These are phyloP conservation scores for Patiria pectinifera DNA, from an alignment of 53 echinoderm and acorn worm genomes.

Conservation along the genomic window DNA sequence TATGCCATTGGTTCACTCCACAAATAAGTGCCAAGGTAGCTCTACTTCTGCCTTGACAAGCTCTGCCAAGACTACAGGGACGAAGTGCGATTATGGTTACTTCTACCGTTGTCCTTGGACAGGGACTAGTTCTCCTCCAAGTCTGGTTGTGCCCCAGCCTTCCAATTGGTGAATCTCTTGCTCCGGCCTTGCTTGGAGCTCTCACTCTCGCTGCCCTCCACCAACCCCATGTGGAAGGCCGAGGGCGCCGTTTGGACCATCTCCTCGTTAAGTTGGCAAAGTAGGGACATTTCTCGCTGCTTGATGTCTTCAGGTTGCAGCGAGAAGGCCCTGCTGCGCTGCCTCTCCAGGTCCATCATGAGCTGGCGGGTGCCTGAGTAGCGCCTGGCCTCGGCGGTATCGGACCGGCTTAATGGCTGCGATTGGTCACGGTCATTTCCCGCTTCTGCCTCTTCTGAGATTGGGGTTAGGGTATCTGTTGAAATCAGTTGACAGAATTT, in stretches of 20 bases:
- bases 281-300: constrained; percentile 16
- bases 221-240: not conserved
- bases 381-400: not conserved
- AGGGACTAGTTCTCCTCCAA: not conserved
- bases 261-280: constrained; percentile 43
- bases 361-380: constrained; percentile 23
- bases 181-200: not conserved
- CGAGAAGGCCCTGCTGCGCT: not conserved
- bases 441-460: not conserved
- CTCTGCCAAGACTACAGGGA: not conserved
- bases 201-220: not conserved
- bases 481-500: not conserved
- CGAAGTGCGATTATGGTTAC: not conserved
- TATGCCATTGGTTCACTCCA: too few relatives aligned
- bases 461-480: not conserved
- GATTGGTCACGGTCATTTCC: not conserved
- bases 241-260: constrained; percentile 31
- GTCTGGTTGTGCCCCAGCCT: not conserved
- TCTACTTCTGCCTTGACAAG: not conserved
- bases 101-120: not conserved
- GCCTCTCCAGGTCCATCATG: constrained; percentile 12
- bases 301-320: not conserved
- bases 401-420: not conserved
- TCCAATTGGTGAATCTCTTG: not conserved
- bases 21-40: too few relatives aligned